A percentile compares a stretch with the other conserved stretches of the same genome.
These are phyloP conservation scores for Agriopis aurantiaria DNA, from an alignment of 2,888 invertebrate species.

Conservation along the genomic window DNA sequence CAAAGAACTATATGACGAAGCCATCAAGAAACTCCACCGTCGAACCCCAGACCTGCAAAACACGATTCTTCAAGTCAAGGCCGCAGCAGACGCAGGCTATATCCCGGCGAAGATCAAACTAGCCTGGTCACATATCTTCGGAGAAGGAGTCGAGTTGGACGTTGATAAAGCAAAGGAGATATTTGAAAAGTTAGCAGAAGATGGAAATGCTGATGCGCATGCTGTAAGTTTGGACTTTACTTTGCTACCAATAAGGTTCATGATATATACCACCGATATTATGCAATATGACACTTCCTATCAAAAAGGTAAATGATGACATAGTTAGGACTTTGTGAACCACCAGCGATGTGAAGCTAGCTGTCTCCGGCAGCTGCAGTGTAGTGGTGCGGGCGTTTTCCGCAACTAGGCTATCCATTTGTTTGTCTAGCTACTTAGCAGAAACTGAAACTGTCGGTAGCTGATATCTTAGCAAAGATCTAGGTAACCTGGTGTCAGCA, in stretches of 20 bases:
- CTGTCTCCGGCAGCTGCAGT: no score
- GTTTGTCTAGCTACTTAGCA: no score
- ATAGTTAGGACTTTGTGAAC: no score
- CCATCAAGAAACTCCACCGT: constrained; percentile 89
- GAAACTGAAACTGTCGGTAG: no score
- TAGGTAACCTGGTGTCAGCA: no score
- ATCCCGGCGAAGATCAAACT: constrained; percentile 92
- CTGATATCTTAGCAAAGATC: no score
- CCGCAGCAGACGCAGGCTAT: constrained; percentile 94
- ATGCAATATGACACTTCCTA: no score
- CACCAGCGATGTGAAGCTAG: no score
- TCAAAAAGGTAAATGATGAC: no score
- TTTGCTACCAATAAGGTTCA: neutral
- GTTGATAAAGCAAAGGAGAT: constrained; percentile 90
- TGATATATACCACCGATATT: no score
- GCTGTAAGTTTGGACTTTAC: constrained; percentile 86
- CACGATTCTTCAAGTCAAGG: constrained; percentile 91
- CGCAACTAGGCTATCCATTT: no score
- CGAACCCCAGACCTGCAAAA: constrained; percentile 90
- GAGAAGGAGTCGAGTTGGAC: constrained; percentile 92
- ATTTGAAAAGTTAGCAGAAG: constrained; percentile 91
- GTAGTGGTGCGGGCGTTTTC: no score
- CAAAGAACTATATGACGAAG: constrained; percentile 91
- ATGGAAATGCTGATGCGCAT: constrained; percentile 95
- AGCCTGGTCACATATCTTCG: constrained; percentile 96